Percentiles rank a stretch among this genome's conserved stretches.
These are phyloP conservation scores for Xiphophorus couchianus DNA, from an alignment of 2,113 vertebrate genomes.

Conservation along the genomic window DNA sequence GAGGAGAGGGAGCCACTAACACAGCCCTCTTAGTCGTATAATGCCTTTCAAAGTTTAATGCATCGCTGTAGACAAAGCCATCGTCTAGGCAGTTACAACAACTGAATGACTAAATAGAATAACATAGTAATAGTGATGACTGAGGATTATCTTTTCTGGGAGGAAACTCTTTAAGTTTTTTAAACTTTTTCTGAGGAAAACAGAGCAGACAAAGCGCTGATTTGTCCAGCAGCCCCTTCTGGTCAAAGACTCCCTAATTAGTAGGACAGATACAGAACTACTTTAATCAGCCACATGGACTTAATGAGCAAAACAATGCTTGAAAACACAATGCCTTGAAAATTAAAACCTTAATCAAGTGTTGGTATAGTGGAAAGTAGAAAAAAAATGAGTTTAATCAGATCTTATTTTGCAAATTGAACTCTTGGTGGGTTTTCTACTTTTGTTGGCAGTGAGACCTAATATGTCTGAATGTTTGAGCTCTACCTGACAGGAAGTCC, in stretches of 20 bases:
- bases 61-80: neutral
- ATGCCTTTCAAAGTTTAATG: neutral
- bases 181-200: neutral
- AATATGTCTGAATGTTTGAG: neutral
- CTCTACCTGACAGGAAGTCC: neutral
- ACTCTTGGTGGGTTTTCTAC: neutral
- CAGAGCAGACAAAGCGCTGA: neutral
- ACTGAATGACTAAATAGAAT: neutral
- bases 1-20: neutral
- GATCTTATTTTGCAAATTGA: slow-evolving; percentile 26
- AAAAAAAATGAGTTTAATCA: slow-evolving; percentile 24
- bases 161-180: neutral
- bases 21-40: neutral
- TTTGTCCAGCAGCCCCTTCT: neutral
- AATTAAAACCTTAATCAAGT: slow-evolving; percentile 29
- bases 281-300: slow-evolving; percentile 27
- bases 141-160: neutral
- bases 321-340: slow-evolving; percentile 19
- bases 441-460: neutral
- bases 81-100: neutral
- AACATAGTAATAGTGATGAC: neutral
- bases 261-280: slow-evolving; percentile 17
- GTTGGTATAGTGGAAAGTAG: slow-evolving; percentile 11
- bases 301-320: slow-evolving; percentile 36
- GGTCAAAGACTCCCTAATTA: slow-evolving; percentile 24